Evolutionary conservation across 2,888 invertebrate genomes (phyloP), one percentile per base, ranked within the genome.

Genomic region (Drosophila conformis): DNA sequence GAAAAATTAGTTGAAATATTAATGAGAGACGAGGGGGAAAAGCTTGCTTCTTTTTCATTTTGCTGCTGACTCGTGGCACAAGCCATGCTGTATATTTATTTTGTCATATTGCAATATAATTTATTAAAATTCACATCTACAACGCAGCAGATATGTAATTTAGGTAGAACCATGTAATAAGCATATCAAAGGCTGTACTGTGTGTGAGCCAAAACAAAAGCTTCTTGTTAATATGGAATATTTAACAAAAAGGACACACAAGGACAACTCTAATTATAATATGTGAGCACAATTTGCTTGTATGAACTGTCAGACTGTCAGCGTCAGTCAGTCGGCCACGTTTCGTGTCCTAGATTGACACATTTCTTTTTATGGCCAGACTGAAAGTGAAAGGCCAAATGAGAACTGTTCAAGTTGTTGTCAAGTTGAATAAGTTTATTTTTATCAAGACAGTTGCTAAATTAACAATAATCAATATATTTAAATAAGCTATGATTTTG

Each of bases 111-210:
- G 71, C 73, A 67, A 74, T 76, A 89, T 85, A 80, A 87, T 83
- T 88, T 89, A 89, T 89, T 90, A 83, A 90, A 88, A 88, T 81
- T 87, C 87, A 77, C 82, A 83, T 87, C 87, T 80, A 64, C 75
- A 51, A 46, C 59, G 73, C 40, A 29, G 40, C 15, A 11, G 40
- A 60, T 56, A 35, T 58, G 35, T n/a, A 40, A 57, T 42, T 31
- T 31, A 4, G 15, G 21, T 25, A 0, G 31, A 40, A 13, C 31
- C 51, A 3, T 6, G n/a, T 33, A 67, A 42, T 40, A 52, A 27
- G n/a, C 10, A 66, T 40, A 29, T 56, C 42, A 56, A 51, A 51
- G 51, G 54, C 40, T 58, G 31, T 2, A 8, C 8, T 31, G 31
- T 31, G 15, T 46, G 21, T 25, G 25, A 4, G 25, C 25, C 25